Evolutionary conservation across 2,113 vertebrate genomes (phyloP).

Genomic region (Sula dactylatra): DNA sequence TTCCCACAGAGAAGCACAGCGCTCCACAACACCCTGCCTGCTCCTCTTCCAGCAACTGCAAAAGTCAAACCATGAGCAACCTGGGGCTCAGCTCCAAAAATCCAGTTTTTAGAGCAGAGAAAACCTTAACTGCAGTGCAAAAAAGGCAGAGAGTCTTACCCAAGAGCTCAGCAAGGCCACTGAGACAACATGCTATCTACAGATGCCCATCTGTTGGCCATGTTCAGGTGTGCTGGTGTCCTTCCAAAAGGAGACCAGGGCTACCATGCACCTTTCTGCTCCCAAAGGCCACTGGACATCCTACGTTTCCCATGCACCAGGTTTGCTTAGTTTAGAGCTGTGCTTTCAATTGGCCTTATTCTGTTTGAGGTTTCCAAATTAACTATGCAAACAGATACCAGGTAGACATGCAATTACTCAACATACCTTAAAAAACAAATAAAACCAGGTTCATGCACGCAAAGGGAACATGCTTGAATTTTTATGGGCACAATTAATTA

Average conservation of each 20-base stretch:
- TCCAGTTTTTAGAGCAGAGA: not conserved
- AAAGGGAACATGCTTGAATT: not conserved
- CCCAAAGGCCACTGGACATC: not conserved
- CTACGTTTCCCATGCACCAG: not conserved
- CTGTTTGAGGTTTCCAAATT: not conserved
- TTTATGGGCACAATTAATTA: not conserved
- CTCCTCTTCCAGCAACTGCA: not conserved
- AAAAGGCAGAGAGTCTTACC: not conserved
- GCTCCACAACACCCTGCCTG: rapidly evolving
- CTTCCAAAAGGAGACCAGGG: not conserved
- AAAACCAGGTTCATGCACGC: not conserved
- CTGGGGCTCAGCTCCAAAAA: not conserved
- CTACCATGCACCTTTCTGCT: not conserved
- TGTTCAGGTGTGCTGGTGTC: not conserved
- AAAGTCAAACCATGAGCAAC: not conserved
- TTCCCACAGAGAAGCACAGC: not conserved
- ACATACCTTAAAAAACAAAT: not conserved
- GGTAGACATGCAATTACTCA: not conserved
- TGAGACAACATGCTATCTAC: not conserved
- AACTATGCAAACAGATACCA: not conserved
- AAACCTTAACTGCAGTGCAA: not conserved
- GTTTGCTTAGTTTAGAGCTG: not conserved
- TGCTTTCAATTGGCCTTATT: not conserved
- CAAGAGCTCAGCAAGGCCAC: not conserved
- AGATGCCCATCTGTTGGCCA: not conserved